Percentiles rank a stretch among this genome's conserved stretches.
These are phyloP conservation scores for Paragorgia papillata DNA, from an alignment of 92 coral and sea anemone species.

Conservation along the genomic window DNA sequence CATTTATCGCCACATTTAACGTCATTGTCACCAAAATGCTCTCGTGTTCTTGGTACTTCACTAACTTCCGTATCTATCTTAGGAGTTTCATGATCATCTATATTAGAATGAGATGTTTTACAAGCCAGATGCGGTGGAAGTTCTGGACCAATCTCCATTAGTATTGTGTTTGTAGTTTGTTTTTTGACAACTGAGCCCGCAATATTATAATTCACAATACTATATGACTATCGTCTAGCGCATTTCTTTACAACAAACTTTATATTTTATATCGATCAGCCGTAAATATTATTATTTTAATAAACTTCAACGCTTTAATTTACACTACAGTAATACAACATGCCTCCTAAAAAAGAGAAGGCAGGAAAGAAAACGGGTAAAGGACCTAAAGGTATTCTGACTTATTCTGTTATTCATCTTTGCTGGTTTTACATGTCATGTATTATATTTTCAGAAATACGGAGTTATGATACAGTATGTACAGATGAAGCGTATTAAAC, in stretches of 20 bases:
- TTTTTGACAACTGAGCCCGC: not conserved
- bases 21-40: constrained; percentile 21
- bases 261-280: no score
- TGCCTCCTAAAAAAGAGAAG: constrained; percentile 94
- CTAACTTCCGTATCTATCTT: not conserved
- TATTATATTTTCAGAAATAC: not conserved
- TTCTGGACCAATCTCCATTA: constrained; percentile 87
- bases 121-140: constrained; percentile 76
- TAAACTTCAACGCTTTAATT: no score
- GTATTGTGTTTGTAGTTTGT: not conserved
- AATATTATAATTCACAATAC: no score
- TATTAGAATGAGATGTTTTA: constrained; percentile 21
- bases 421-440: not conserved
- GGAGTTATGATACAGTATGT: no score
- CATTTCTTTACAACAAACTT: no score
- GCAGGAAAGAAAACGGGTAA: constrained; percentile 66
- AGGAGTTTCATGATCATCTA: constrained; percentile 28
- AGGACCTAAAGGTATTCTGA: constrained; percentile 58
- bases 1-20: not conserved
- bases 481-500: no score
- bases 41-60: not conserved
- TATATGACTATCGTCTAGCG: no score
- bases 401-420: not conserved
- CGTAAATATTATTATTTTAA: no score
- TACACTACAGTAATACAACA: no score